phyloP scores from a whole-genome alignment of 2,888 invertebrate species.

The Cosmia trapezina region DNA sequence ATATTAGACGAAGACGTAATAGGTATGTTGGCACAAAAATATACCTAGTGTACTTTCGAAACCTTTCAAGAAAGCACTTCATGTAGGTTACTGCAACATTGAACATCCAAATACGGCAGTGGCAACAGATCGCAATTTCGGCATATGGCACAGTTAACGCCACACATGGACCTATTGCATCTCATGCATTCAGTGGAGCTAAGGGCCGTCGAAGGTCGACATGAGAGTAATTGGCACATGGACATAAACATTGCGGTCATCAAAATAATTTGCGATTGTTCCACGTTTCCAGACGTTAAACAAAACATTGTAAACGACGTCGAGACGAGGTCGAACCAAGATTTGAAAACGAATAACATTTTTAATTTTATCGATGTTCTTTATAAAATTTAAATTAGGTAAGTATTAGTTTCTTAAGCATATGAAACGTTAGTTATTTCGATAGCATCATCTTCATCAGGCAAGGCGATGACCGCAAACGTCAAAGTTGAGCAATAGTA shows the following conservation, averaged over 20 bases:
- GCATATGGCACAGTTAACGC: constrained; percentile 66
- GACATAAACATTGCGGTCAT: constrained; percentile 78
- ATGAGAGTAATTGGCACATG: constrained; percentile 77
- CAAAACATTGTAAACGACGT: constrained; percentile 77
- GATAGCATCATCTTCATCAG: constrained; percentile 10
- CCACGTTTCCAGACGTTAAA: constrained; percentile 76
- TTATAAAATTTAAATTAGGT: constrained; percentile 14
- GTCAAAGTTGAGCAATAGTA: constrained; percentile 32
- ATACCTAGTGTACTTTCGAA: background rate
- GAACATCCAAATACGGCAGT: constrained; percentile 59
- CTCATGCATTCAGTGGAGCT: constrained; percentile 54
- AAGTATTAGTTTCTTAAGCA: background rate
- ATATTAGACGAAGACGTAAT: background rate
- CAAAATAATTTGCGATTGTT: constrained; percentile 82
- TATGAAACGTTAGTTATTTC: constrained; percentile 16
- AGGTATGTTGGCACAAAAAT: background rate
- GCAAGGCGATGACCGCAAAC: constrained; percentile 18
- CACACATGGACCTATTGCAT: constrained; percentile 70
- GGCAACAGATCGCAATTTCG: constrained; percentile 62
- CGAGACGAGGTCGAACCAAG: constrained; percentile 76
- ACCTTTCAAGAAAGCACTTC: constrained; percentile 48
- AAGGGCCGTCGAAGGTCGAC: constrained; percentile 77
- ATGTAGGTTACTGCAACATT: constrained; percentile 65
- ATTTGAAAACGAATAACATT: constrained; percentile 68
- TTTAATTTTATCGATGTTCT: constrained; percentile 63